phyloP scores from a whole-genome alignment of 2,113 vertebrate genomes.

The Actenoides hombroni region DNA sequence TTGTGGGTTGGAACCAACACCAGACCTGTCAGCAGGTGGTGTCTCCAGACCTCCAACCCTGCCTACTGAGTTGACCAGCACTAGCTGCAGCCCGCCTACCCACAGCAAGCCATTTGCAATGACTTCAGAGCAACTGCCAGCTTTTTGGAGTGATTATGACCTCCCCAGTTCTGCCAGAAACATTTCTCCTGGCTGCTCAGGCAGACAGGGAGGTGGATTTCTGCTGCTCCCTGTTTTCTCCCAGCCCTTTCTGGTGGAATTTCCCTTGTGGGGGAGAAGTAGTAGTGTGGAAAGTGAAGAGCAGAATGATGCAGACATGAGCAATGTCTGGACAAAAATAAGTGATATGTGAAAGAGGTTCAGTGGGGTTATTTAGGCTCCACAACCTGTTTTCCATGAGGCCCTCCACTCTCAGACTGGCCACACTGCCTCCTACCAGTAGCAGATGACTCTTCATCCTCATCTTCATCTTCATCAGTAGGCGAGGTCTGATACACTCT shows the following conservation, averaged over 20 bases:
- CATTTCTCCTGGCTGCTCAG: background rate
- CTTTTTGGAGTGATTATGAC: background rate
- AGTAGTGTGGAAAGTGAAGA: background rate
- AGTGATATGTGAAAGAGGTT: background rate
- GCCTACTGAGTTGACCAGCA: rapidly evolving
- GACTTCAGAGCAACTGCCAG: background rate
- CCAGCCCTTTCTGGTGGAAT: background rate
- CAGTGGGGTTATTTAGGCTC: background rate
- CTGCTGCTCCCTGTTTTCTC: background rate
- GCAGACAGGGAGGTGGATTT: background rate
- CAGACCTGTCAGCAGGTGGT: background rate
- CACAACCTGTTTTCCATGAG: rapidly evolving
- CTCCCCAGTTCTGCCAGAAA: background rate
- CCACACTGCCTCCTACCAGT: slow-evolving; percentile 74
- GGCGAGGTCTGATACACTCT: slow-evolving; percentile 96
- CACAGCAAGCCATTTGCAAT: background rate
- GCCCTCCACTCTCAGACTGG: background rate
- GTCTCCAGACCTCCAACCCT: background rate
- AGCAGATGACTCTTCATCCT: slow-evolving; percentile 82
- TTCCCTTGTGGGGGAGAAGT: background rate
- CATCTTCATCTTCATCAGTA: slow-evolving; percentile 90
- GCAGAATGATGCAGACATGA: background rate
- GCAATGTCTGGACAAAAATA: background rate
- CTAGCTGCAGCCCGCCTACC: background rate
- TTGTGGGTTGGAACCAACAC: background rate